Conservation (phyloP, 2,888 invertebrate genomes). For the Cantharis lateralis region DNA sequence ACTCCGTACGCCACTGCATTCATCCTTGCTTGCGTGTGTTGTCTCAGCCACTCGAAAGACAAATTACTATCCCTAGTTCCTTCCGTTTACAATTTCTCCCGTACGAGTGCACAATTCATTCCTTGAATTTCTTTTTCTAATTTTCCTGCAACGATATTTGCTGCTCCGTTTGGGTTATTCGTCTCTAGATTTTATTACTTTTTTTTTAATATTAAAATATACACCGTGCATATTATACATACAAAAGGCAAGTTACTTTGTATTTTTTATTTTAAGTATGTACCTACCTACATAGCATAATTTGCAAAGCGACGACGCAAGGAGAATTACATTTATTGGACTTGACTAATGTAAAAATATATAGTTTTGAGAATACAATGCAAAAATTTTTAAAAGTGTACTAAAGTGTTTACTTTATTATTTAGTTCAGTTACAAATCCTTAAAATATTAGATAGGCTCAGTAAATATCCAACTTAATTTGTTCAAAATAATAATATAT, state of each 20-base stretch:
- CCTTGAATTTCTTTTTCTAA: slow-evolving; percentile 22
- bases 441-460: too few species aligned
- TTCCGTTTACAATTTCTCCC: slow-evolving; percentile 39
- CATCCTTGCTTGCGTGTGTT: slow-evolving; percentile 26
- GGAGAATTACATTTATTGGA: not conserved
- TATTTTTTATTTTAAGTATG: not conserved
- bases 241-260: not conserved
- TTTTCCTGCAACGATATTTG: slow-evolving; percentile 12
- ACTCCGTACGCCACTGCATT: slow-evolving; percentile 18
- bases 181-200: slow-evolving; percentile 2
- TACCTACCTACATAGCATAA: not conserved
- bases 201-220: slow-evolving; percentile 7
- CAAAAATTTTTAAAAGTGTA: too few species aligned
- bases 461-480: not conserved
- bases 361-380: too few species aligned
- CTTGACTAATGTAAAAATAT: not conserved
- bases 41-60: slow-evolving; percentile 39
- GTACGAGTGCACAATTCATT: slow-evolving; percentile 26
- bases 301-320: not conserved
- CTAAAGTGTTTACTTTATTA: too few species aligned
- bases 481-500: not conserved
- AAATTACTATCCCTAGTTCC: slow-evolving; percentile 46
- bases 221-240: not conserved
- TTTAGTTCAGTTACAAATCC: too few species aligned
- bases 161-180: slow-evolving; percentile 1